phyloP scores from a whole-genome alignment of 1,140 invertebrate genomes.

The Philotrypesis tridentata region DNA sequence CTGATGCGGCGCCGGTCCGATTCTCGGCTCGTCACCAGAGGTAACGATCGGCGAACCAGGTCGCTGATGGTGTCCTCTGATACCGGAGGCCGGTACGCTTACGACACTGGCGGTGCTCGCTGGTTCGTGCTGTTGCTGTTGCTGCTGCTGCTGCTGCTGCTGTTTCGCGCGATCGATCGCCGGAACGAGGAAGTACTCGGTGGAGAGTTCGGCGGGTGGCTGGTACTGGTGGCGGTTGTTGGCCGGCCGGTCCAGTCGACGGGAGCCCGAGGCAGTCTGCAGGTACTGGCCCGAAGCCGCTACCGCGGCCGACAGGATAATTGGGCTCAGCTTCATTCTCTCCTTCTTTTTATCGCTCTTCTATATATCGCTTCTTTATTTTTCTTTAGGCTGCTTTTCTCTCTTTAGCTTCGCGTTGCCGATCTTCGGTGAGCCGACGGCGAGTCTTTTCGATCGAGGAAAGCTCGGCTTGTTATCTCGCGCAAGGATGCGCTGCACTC shows the following conservation, averaged over 20 bases:
- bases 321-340: slow-evolving; percentile 67
- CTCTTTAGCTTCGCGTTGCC: no score
- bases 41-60: slow-evolving; percentile 36
- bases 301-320: slow-evolving; percentile 66
- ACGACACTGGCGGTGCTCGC: slow-evolving; percentile 65
- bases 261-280: slow-evolving; percentile 42
- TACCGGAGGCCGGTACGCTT: slow-evolving; percentile 66
- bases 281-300: slow-evolving; percentile 53
- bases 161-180: slow-evolving; percentile 55
- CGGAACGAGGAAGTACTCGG: slow-evolving; percentile 84
- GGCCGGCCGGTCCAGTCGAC: slow-evolving; percentile 48
- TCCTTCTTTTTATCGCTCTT: background rate
- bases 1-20: slow-evolving; percentile 50
- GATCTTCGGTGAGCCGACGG: background rate
- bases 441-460: slow-evolving; percentile 28
- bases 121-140: background rate
- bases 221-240: slow-evolving; percentile 17
- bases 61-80: slow-evolving; percentile 61
- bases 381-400: background rate
- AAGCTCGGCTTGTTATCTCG: background rate
- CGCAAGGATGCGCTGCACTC: no score
- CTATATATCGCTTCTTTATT: background rate
- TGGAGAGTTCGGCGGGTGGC: slow-evolving; percentile 78
- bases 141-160: background rate
- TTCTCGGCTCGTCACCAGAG: slow-evolving; percentile 43